These are phyloP conservation scores for Orthosia gracilis DNA, from an alignment of 2,888 invertebrate species.

Conservation along the genomic window DNA sequence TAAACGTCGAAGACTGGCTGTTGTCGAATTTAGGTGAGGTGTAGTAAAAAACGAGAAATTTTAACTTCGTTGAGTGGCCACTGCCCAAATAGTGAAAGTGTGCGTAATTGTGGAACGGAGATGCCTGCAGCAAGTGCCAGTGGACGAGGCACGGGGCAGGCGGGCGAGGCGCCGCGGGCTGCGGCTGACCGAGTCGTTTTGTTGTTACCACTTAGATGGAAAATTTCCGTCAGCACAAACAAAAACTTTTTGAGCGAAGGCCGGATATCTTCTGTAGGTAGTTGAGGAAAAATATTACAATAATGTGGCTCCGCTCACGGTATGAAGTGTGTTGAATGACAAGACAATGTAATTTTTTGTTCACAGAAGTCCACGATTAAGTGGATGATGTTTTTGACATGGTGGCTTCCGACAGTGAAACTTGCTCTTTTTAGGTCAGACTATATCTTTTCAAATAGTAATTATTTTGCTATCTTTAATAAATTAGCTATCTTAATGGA, in stretches of 20 bases:
- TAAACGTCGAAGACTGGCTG: constrained; percentile 34
- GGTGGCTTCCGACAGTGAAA: not conserved
- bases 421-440: not conserved
- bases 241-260: constrained; percentile 26
- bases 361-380: not conserved
- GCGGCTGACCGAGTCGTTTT: constrained; percentile 13
- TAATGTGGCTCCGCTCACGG: not conserved
- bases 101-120: constrained; percentile 68
- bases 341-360: constrained; percentile 14
- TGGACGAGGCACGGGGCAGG: not conserved
- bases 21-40: constrained; percentile 50
- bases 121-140: constrained; percentile 55
- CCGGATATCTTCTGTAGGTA: not conserved
- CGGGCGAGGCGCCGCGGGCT: constrained; percentile 20
- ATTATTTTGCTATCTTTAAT: no score
- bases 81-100: constrained; percentile 79
- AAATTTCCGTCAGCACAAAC: constrained; percentile 13
- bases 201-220: constrained; percentile 32
- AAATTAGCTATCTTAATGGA: not conserved
- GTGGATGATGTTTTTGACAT: not conserved
- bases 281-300: constrained; percentile 1
- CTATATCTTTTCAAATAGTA: not conserved
- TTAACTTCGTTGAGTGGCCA: constrained; percentile 68
- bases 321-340: constrained; percentile 4
- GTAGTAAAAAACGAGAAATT: constrained; percentile 60